A percentile compares a stretch with the other conserved stretches of the same genome.
Conservation (phyloP, 2,888 invertebrate species). For the Cheiracanthium punctorium region DNA sequence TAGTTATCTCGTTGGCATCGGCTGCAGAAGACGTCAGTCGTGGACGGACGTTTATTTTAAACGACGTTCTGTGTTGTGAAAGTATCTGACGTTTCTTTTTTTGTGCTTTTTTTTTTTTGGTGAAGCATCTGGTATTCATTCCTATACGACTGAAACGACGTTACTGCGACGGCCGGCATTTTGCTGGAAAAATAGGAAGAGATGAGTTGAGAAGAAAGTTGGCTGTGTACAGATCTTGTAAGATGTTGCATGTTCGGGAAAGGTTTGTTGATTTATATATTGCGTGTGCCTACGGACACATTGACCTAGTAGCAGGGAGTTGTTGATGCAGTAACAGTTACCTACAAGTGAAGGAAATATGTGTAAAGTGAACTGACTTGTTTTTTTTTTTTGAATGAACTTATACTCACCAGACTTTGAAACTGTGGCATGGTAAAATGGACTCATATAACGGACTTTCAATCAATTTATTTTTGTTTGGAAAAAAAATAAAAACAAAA, state of each 20-base stretch:
- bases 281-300: background rate
- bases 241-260: background rate
- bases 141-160: too few relatives aligned
- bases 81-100: too few relatives aligned
- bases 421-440: background rate
- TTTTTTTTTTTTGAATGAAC: background rate
- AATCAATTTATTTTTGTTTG: background rate
- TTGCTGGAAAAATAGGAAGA: background rate
- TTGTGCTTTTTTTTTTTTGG: background rate
- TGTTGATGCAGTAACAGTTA: background rate
- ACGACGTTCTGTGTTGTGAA: too few relatives aligned
- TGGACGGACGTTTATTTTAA: too few relatives aligned
- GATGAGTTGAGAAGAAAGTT: background rate
- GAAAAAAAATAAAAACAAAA: too few relatives aligned
- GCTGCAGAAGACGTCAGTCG: too few relatives aligned
- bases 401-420: background rate
- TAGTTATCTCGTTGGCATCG: too few relatives aligned
- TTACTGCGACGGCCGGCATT: background rate
- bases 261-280: background rate
- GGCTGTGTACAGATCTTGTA: background rate
- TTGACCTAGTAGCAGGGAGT: background rate
- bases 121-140: background rate
- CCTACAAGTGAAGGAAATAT: background rate
- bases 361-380: background rate
- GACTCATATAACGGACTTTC: background rate